A percentile compares a stretch with the other conserved stretches of the same genome.
Conservation (phyloP, 2,797 vertebrate genomes). For the Rhyacichthys aspro region DNA sequence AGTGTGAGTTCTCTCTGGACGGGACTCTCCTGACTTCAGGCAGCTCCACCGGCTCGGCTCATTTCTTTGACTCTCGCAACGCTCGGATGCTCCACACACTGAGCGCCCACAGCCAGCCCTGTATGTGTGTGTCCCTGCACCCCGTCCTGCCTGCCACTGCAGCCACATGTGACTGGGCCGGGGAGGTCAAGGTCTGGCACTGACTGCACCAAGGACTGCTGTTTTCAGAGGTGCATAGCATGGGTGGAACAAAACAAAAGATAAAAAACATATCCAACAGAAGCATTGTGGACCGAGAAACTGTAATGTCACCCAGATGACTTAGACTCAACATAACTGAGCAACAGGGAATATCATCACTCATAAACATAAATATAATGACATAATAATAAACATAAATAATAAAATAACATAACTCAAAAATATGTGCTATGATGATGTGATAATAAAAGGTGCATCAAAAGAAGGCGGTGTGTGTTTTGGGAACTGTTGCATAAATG, state of each 20-base stretch:
- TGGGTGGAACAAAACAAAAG: not conserved
- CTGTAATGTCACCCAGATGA: too few species aligned
- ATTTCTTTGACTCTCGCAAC: constrained; percentile 90
- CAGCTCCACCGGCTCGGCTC: constrained; percentile 87
- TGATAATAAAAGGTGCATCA: too few species aligned
- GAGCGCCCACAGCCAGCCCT: constrained; percentile 85
- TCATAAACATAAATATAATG: too few species aligned
- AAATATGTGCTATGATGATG: too few species aligned
- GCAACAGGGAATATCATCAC: too few species aligned
- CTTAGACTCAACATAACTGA: too few species aligned
- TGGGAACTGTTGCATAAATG: too few species aligned
- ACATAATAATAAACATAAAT: too few species aligned
- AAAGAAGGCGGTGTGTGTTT: too few species aligned
- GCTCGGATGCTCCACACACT: constrained; percentile 80
- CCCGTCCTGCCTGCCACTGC: constrained; percentile 85
- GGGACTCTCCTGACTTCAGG: constrained; percentile 89
- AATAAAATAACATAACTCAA: too few species aligned
- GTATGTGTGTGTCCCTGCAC: constrained; percentile 85
- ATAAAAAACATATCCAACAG: not conserved
- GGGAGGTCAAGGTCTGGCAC: constrained; percentile 91
- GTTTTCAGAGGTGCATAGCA: too few species aligned
- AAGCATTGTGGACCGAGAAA: too few species aligned
- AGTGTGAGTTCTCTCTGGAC: constrained; percentile 90
- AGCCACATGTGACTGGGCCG: constrained; percentile 91
- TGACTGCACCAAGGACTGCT: constrained; percentile 53